A percentile compares a stretch with the other conserved stretches of the same genome.
Evolutionary conservation across 1,140 invertebrate species (phyloP).

Genomic region (Pogonomyrmex californicus): DNA sequence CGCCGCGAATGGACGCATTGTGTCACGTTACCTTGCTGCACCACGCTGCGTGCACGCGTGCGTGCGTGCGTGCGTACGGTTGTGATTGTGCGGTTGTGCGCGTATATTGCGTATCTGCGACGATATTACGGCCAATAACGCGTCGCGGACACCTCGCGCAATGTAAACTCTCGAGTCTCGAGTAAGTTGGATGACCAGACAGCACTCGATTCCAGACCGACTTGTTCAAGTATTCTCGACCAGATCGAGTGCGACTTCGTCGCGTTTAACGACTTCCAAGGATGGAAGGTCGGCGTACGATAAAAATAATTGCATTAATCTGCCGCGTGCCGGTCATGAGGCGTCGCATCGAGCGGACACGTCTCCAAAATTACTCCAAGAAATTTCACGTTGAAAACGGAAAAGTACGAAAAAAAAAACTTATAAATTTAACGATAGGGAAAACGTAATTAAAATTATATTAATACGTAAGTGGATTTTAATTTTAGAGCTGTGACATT

Average conservation of each 20-base stretch:
- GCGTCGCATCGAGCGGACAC: not conserved
- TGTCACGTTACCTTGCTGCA: constrained; percentile 46
- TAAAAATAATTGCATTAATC: constrained; percentile 58
- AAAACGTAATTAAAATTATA: not conserved
- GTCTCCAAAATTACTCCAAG: not conserved
- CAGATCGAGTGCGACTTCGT: constrained; percentile 62
- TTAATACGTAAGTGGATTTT: not conserved
- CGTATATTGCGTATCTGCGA: constrained; percentile 34
- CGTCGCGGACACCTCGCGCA: constrained; percentile 59
- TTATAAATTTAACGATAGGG: no score
- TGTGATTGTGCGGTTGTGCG: not conserved
- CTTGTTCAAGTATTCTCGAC: constrained; percentile 62
- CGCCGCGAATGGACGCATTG: constrained; percentile 43
- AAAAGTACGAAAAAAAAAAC: not conserved
- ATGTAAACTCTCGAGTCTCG: constrained; percentile 66
- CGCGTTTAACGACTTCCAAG: constrained; percentile 58
- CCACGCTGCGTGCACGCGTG: not conserved
- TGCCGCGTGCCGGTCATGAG: not conserved
- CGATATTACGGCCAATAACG: constrained; percentile 65
- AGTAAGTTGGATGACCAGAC: constrained; percentile 69
- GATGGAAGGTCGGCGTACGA: constrained; percentile 55
- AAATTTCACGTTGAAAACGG: not conserved
- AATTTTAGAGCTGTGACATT: not conserved
- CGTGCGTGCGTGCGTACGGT: not conserved
- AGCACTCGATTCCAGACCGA: constrained; percentile 64